Percentiles rank a stretch among this genome's conserved stretches.
Evolutionary conservation across 92 coral and sea anemone species (phyloP).

Genomic region (Bergia puertoricense): DNA sequence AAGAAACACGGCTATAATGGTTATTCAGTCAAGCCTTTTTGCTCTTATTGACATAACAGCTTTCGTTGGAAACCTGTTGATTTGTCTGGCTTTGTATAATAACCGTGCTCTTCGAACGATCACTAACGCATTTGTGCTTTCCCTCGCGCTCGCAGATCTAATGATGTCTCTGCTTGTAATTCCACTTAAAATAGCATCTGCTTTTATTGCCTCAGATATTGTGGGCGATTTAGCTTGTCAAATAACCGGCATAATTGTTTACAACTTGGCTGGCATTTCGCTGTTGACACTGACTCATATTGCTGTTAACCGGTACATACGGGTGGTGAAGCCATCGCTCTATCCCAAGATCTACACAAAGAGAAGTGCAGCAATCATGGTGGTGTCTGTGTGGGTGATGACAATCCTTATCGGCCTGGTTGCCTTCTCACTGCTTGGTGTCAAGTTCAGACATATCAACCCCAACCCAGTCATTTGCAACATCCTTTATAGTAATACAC

Average conservation of each 20-base stretch:
- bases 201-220: too few relatives aligned
- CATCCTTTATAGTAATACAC: background rate
- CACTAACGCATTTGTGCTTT: background rate
- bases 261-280: conserved; percentile 6
- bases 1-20: too few relatives aligned
- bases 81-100: conserved; percentile 1
- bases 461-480: conserved; percentile 2
- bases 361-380: conserved; percentile 5
- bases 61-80: conserved; percentile 16
- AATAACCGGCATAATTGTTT: background rate
- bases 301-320: background rate
- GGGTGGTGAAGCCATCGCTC: background rate
- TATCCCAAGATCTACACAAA: background rate
- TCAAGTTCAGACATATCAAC: background rate
- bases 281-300: background rate
- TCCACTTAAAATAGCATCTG: background rate
- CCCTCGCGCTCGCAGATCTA: conserved; percentile 4
- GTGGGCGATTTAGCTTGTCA: background rate
- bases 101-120: background rate
- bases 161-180: background rate
- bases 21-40: background rate
- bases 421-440: background rate
- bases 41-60: conserved; percentile 4
- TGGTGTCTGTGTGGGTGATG: background rate
- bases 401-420: background rate